These are phyloP conservation scores for Theristicus caerulescens DNA, from an alignment of 2,113 vertebrate genomes.

Conservation along the genomic window DNA sequence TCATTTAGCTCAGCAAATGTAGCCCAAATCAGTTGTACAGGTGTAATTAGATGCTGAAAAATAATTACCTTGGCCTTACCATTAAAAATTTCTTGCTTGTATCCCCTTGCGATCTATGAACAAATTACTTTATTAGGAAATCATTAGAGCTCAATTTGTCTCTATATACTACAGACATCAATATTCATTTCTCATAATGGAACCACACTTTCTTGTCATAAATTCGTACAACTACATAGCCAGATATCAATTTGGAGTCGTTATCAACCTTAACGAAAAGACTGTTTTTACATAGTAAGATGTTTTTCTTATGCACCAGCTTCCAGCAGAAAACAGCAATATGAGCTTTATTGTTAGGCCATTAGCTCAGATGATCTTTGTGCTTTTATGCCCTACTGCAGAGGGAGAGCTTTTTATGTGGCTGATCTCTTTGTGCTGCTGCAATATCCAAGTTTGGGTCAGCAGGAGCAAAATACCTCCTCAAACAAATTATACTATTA, in stretches of 20 bases:
- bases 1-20: slow-evolving; percentile 42
- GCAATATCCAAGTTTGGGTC: background rate
- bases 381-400: background rate
- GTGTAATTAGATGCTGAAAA: slow-evolving; percentile 76
- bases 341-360: background rate
- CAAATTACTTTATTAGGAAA: slow-evolving; percentile 82
- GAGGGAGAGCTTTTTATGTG: background rate
- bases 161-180: slow-evolving; percentile 68
- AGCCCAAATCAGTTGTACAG: slow-evolving; percentile 56
- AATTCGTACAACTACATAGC: slow-evolving; percentile 41
- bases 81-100: slow-evolving; percentile 62
- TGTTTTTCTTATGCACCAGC: background rate
- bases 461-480: background rate
- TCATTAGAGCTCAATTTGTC: slow-evolving; percentile 77
- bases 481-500: background rate
- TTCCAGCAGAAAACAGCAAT: slow-evolving; percentile 1
- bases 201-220: slow-evolving; percentile 53
- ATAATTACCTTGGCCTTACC: slow-evolving; percentile 74
- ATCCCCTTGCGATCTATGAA: slow-evolving; percentile 75
- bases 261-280: slow-evolving; percentile 16
- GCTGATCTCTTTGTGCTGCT: background rate
- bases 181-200: slow-evolving; percentile 74
- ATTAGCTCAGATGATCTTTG: background rate
- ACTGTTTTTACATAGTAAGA: background rate
- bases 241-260: background rate